Evolutionary conservation across 2,113 vertebrate genomes (phyloP).

Genomic region (Hyaena hyaena): DNA sequence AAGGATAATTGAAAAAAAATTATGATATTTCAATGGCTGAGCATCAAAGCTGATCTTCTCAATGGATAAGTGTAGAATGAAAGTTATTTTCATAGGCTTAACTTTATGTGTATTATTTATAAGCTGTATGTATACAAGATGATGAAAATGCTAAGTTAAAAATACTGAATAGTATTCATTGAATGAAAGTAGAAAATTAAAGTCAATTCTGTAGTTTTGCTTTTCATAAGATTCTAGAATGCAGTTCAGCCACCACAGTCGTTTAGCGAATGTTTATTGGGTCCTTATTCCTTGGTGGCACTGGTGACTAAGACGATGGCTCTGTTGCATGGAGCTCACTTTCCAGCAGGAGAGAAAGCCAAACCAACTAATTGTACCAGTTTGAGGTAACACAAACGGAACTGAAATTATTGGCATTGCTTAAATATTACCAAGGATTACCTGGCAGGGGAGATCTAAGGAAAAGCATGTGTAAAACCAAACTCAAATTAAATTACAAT

Average conservation of each 20-base stretch:
- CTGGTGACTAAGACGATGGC: background rate
- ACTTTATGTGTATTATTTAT: background rate
- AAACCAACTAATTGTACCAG: constrained; percentile 5
- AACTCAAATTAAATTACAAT: background rate
- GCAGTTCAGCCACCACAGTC: background rate
- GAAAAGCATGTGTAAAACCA: constrained; percentile 26
- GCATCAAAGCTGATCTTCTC: background rate
- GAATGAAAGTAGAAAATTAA: background rate
- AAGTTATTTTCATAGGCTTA: background rate
- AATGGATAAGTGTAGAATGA: background rate
- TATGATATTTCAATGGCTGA: background rate
- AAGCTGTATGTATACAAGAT: background rate
- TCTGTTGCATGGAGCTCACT: background rate
- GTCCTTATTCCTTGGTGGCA: background rate
- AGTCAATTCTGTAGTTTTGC: background rate
- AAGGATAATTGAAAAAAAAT: background rate
- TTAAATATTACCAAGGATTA: constrained; percentile 24
- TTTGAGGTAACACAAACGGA: background rate
- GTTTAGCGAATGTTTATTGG: background rate
- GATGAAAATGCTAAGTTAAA: background rate
- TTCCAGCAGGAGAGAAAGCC: constrained; percentile 1
- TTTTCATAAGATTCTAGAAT: background rate
- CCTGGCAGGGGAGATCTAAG: background rate
- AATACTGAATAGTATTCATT: background rate
- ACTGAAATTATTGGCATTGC: constrained; percentile 27